phyloP scores from a whole-genome alignment of 2,113 vertebrate species.

The Propithecus coquereli region DNA sequence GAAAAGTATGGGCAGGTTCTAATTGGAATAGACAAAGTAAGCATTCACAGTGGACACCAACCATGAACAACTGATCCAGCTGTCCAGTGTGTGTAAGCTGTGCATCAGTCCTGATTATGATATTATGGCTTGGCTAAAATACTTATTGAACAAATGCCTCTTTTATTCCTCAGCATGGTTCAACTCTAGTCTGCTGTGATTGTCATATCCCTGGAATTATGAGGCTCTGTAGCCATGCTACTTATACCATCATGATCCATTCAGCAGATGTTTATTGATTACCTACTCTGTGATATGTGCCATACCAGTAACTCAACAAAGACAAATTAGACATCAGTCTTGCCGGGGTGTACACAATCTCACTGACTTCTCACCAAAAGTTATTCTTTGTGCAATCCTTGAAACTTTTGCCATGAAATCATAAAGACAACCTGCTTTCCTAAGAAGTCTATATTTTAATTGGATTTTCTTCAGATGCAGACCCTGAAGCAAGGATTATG shows the following conservation, averaged over 20 bases:
- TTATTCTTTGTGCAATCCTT: not conserved
- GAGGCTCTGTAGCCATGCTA: not conserved
- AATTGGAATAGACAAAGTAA: not conserved
- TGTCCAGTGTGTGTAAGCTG: not conserved
- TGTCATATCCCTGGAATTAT: not conserved
- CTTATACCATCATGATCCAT: not conserved
- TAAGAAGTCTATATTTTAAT: not conserved
- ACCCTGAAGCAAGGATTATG: not conserved
- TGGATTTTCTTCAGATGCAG: not conserved
- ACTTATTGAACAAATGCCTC: not conserved
- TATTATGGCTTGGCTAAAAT: not conserved
- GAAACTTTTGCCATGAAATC: not conserved
- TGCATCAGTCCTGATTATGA: not conserved
- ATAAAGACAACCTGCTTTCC: not conserved
- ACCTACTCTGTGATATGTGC: not conserved
- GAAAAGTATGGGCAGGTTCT: not conserved
- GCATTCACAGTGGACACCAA: not conserved
- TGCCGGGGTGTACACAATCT: not conserved
- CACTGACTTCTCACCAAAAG: not conserved
- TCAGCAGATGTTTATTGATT: not conserved
- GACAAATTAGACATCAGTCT: not conserved
- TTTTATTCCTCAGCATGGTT: not conserved
- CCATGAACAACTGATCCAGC: not conserved
- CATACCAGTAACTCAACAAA: not conserved
- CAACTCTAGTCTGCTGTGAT: not conserved